Conservation (phyloP, 2,113 vertebrate genomes). For the Pampusana beccarii region DNA sequence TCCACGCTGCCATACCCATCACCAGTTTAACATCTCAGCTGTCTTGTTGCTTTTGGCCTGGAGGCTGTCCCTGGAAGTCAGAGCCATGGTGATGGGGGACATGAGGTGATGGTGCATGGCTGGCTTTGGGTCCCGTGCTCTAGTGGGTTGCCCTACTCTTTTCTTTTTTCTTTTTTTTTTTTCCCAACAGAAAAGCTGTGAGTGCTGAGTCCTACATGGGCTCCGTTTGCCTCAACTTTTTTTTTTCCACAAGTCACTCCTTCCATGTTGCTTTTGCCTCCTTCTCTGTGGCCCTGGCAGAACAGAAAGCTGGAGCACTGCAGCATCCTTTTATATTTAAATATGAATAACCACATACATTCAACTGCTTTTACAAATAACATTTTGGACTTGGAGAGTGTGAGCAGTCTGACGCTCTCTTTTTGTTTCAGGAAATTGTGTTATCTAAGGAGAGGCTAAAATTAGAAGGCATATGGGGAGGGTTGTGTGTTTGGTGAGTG, state of each 20-base stretch:
- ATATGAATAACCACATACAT: accelerated
- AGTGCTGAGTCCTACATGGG: accelerated
- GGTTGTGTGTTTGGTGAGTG: not conserved
- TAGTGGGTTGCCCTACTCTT: not conserved
- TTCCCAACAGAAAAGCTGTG: not conserved
- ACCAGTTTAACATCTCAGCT: not conserved
- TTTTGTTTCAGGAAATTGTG: constrained; percentile 9
- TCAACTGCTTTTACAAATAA: not conserved
- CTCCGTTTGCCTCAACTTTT: not conserved
- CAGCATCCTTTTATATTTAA: not conserved
- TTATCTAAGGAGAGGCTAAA: constrained; percentile 52
- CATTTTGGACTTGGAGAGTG: not conserved
- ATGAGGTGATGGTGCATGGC: accelerated
- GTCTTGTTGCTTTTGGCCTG: not conserved
- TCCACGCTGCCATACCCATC: accelerated
- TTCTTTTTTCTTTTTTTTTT: not conserved
- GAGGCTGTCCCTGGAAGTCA: not conserved
- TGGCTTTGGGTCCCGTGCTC: accelerated
- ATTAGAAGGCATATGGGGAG: not conserved
- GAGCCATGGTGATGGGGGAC: accelerated
- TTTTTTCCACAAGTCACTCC: not conserved
- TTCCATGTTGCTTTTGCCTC: not conserved
- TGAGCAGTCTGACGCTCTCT: not conserved
- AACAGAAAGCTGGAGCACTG: not conserved
- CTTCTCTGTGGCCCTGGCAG: not conserved